Evolutionary conservation across 2,797 vertebrate genomes (phyloP).

Genomic region (Platalea minor): DNA sequence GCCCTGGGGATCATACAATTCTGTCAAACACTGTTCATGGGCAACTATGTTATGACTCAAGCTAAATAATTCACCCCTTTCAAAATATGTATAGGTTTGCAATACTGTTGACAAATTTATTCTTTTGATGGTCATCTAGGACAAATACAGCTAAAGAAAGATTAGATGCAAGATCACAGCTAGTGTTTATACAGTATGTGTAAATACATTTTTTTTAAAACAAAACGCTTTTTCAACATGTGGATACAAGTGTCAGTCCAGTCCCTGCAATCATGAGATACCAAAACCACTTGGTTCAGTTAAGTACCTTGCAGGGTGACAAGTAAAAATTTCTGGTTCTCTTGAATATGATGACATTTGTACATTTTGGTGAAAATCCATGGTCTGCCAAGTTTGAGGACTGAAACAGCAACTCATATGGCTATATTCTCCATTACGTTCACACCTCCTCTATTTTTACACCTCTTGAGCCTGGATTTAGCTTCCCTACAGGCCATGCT

Average conservation of each 20-base stretch:
- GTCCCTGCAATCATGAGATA: background rate
- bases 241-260: background rate
- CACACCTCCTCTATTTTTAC: background rate
- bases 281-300: background rate
- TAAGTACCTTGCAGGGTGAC: background rate
- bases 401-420: background rate
- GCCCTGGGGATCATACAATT: background rate
- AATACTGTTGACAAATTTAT: background rate
- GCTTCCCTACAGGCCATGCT: rapidly evolving
- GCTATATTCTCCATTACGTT: background rate
- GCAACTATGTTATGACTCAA: background rate
- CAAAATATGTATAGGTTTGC: background rate
- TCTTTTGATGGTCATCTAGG: background rate
- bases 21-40: background rate
- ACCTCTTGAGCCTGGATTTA: background rate
- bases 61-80: background rate
- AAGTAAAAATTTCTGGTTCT: background rate
- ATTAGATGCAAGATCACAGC: background rate
- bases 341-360: background rate
- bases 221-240: background rate
- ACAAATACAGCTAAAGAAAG: background rate
- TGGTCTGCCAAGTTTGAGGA: background rate
- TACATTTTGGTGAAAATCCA: background rate
- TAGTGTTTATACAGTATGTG: background rate
- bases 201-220: background rate